Percentiles rank a stretch among this genome's conserved stretches.
Conservation (phyloP, 2,113 vertebrate genomes). For the Ramphastos sulfuratus region DNA sequence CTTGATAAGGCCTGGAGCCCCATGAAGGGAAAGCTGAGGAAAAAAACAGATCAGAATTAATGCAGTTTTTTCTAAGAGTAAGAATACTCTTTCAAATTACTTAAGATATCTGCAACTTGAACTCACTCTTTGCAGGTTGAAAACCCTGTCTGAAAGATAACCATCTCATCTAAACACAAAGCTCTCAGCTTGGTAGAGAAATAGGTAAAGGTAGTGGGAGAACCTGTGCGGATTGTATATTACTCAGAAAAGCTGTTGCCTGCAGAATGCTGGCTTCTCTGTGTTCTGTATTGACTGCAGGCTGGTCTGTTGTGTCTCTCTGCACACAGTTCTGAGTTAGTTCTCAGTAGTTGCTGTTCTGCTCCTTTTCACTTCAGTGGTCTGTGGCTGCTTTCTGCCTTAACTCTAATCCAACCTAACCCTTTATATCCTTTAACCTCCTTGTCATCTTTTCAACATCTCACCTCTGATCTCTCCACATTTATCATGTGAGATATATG, state of each 20-base stretch:
- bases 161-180: not conserved
- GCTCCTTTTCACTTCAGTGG: no score
- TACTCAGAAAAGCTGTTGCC: not conserved
- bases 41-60: slow-evolving; percentile 5
- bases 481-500: no score
- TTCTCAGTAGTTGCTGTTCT: no score
- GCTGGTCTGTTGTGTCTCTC: not conserved
- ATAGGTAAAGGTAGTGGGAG: not conserved
- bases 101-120: not conserved
- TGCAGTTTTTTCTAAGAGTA: not conserved
- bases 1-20: slow-evolving; percentile 18
- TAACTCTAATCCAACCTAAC: no score
- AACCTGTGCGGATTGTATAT: not conserved
- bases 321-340: no score
- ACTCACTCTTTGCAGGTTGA: not conserved
- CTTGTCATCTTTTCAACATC: no score
- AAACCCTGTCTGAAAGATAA: not conserved
- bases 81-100: not conserved
- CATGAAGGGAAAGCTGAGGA: slow-evolving; percentile 13
- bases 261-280: not conserved
- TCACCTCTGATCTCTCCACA: no score
- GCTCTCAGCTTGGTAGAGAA: not conserved
- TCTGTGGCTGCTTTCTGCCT: no score
- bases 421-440: no score
- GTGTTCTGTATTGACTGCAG: not conserved